Conservation (phyloP, 2,113 vertebrate genomes). For the Lanius collurio region DNA sequence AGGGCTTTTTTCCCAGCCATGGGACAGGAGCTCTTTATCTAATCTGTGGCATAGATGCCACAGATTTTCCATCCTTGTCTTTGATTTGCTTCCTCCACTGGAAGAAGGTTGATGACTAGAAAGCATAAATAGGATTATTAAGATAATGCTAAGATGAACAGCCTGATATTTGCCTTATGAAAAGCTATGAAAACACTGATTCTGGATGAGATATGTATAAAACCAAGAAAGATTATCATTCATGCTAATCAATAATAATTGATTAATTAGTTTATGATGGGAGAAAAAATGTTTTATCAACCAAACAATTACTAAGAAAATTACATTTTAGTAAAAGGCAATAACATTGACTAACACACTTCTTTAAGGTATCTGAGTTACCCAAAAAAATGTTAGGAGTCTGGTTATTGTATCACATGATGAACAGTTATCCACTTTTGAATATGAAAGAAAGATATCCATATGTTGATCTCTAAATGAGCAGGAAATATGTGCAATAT, state of each 20-base stretch:
- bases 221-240: background rate
- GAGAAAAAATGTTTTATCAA: background rate
- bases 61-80: background rate
- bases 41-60: background rate
- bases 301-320: background rate
- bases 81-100: background rate
- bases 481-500: background rate
- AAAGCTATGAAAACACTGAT: background rate
- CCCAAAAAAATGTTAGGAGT: background rate
- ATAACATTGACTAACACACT: background rate
- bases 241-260: background rate
- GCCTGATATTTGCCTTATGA: background rate
- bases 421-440: background rate
- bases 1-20: background rate
- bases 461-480: background rate
- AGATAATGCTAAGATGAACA: background rate
- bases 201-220: background rate
- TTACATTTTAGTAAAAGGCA: background rate
- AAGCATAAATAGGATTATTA: background rate
- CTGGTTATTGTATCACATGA: background rate
- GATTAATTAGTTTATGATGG: background rate
- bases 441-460: background rate
- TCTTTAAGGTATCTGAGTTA: background rate
- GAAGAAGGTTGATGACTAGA: background rate
- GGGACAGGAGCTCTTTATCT: background rate